Conservation (phyloP, 92 coral and sea anemone species). For the Virgularia gustaviana region DNA sequence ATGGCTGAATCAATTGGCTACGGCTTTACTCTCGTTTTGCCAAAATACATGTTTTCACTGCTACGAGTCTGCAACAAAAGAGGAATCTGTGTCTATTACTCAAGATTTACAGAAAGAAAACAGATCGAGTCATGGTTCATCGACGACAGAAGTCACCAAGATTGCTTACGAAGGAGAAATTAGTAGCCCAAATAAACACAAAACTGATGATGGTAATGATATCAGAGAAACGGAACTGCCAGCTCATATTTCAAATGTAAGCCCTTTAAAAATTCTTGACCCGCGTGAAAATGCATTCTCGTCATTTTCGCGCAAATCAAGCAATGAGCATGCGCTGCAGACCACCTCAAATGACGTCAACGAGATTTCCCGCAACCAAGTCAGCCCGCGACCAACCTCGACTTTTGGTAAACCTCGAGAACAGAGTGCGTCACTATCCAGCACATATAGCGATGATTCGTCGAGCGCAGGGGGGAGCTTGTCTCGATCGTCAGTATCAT, state of each 20-base stretch:
- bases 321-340: not conserved
- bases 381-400: not conserved
- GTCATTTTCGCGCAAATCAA: slow-evolving; percentile 1
- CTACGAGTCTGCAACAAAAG: not conserved
- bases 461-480: not conserved
- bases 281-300: not conserved
- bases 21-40: slow-evolving; percentile 1
- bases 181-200: too few relatives aligned
- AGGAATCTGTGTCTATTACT: too few relatives aligned
- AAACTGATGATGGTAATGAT: too few relatives aligned
- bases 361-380: not conserved
- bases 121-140: too few relatives aligned
- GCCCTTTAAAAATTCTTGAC: slow-evolving; percentile 10
- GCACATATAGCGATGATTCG: not conserved
- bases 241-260: not conserved
- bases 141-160: too few relatives aligned
- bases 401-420: not conserved
- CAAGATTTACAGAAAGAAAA: too few relatives aligned
- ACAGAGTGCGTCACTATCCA: not conserved
- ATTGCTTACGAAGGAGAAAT: too few relatives aligned
- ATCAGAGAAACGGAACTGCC: not conserved
- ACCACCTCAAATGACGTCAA: not conserved
- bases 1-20: slow-evolving; percentile 2
- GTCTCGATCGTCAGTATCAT: not conserved
- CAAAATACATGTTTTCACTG: slow-evolving; percentile 20